Conservation (phyloP, 1,140 invertebrate genomes). For the Euura saliciscinereae region DNA sequence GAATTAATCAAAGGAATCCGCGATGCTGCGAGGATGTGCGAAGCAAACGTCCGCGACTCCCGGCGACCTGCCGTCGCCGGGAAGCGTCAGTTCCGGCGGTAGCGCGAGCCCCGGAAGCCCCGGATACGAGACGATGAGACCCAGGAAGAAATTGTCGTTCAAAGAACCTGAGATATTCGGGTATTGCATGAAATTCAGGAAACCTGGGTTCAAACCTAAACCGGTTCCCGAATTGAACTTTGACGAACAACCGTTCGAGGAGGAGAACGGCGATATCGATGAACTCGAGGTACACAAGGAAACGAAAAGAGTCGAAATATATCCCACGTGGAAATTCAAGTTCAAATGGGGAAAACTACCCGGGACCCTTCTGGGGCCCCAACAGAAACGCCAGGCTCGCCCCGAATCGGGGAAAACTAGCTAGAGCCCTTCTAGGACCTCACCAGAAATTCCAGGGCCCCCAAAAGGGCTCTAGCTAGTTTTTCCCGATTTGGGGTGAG, state of each 20-base stretch:
- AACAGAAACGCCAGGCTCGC: no score
- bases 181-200: conserved; percentile 51
- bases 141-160: conserved; percentile 84
- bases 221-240: conserved; percentile 23
- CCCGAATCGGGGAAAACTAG: no score
- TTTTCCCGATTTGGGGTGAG: no score
- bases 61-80: conserved; percentile 53
- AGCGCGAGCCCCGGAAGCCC: conserved; percentile 48
- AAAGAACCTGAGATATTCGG: conserved; percentile 80
- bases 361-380: no score
- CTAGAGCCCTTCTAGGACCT: no score
- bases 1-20: no score
- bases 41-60: conserved; percentile 34
- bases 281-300: conserved; percentile 52
- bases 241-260: conserved; percentile 47
- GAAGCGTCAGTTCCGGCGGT: conserved; percentile 42
- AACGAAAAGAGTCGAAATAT: background rate
- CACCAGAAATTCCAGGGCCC: no score
- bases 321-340: no score
- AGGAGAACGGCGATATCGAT: conserved; percentile 50
- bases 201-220: conserved; percentile 29
- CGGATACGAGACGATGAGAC: conserved; percentile 59
- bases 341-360: no score
- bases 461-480: no score
- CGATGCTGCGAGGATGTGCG: conserved; percentile 13